phyloP scores from a whole-genome alignment of 2,797 vertebrate genomes.

The Coregonus sp. region DNA sequence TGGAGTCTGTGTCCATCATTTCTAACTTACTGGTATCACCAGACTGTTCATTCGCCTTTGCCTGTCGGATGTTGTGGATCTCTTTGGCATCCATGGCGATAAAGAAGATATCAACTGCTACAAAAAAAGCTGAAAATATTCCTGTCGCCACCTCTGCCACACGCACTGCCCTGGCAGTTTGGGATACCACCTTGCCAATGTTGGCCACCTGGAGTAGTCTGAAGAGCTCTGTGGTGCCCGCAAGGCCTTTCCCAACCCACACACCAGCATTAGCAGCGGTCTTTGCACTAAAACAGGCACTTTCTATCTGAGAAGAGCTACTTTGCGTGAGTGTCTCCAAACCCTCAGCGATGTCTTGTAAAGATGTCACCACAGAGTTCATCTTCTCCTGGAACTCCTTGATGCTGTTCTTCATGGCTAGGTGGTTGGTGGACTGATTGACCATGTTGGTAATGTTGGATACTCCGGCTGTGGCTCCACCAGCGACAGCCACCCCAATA shows the following conservation, averaged over 20 bases:
- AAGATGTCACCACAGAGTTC: slow-evolving; percentile 8
- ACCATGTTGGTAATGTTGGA: slow-evolving; percentile 52
- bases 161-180: slow-evolving; percentile 27
- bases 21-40: background rate
- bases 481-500: slow-evolving; percentile 30
- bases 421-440: slow-evolving; percentile 38
- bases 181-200: slow-evolving; percentile 37
- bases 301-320: too few relatives aligned
- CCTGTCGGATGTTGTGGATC: slow-evolving; percentile 29
- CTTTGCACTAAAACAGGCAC: background rate
- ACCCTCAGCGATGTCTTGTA: slow-evolving; percentile 17
- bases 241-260: slow-evolving; percentile 7
- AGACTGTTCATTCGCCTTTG: background rate
- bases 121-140: slow-evolving; percentile 26
- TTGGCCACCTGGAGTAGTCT: slow-evolving; percentile 23
- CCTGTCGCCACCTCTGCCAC: slow-evolving; percentile 7
- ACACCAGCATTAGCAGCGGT: background rate
- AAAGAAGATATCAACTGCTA: slow-evolving; percentile 37
- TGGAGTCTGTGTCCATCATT: background rate
- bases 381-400: slow-evolving; percentile 28
- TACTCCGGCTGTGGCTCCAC: slow-evolving; percentile 24
- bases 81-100: slow-evolving; percentile 53
- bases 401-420: slow-evolving; percentile 23
- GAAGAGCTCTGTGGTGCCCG: slow-evolving; percentile 21
- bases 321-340: background rate